phyloP scores from a whole-genome alignment of 2,888 invertebrate species.

The Lagria hirta region DNA sequence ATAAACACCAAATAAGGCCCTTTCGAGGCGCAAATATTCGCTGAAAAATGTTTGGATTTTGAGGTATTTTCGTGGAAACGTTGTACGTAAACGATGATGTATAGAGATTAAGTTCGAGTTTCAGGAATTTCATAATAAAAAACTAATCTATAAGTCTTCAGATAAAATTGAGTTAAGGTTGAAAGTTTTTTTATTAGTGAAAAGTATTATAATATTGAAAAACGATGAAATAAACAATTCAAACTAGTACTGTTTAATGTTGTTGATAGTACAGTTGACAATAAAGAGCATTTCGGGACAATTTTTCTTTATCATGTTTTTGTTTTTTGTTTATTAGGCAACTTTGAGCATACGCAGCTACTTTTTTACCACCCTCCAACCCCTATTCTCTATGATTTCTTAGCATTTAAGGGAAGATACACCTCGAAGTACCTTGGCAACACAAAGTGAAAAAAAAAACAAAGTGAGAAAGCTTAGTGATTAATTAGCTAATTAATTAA shows the following conservation, averaged over 20 bases:
- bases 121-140: conserved; percentile 48
- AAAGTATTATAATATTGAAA: conserved; percentile 56
- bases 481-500: no score
- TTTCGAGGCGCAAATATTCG: conserved; percentile 31
- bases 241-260: conserved; percentile 55
- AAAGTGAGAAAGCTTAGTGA: no score
- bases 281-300: conserved; percentile 55
- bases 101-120: conserved; percentile 50
- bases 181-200: conserved; percentile 55
- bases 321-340: no score
- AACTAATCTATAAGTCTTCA: conserved; percentile 53
- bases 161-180: conserved; percentile 52
- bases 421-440: no score
- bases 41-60: conserved; percentile 14
- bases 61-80: conserved; percentile 51
- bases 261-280: conserved; percentile 56
- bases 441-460: no score
- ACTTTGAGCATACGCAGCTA: no score
- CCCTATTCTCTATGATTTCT: no score
- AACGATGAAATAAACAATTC: conserved; percentile 56
- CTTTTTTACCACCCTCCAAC: no score
- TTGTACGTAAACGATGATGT: conserved; percentile 44
- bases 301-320: conserved; percentile 36
- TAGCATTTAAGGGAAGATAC: no score
- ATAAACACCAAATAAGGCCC: conserved; percentile 23